These are phyloP conservation scores for Drosophila trichaetosa DNA, from an alignment of 2,888 invertebrate species.

Conservation along the genomic window DNA sequence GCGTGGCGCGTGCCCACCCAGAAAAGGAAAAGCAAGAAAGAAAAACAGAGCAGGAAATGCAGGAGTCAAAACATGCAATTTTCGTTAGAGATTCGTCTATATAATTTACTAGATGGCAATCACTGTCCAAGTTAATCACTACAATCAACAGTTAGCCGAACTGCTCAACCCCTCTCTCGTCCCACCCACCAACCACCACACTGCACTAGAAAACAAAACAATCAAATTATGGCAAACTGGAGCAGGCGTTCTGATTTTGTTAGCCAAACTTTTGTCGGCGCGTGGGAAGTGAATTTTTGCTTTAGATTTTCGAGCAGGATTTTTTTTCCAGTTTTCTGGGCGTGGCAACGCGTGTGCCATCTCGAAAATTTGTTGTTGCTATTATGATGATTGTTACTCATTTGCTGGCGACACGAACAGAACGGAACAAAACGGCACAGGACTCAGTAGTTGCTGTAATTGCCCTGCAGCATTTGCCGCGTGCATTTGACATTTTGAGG, in stretches of 20 bases:
- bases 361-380: slow-evolving; percentile 38
- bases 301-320: not conserved
- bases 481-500: slow-evolving; percentile 63
- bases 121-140: slow-evolving; percentile 74
- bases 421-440: not conserved
- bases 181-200: slow-evolving; percentile 4
- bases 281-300: slow-evolving; percentile 28
- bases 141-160: slow-evolving; percentile 77
- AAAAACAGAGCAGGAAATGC: slow-evolving; percentile 19
- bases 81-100: slow-evolving; percentile 51
- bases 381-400: slow-evolving; percentile 42
- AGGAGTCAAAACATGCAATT: slow-evolving; percentile 76
- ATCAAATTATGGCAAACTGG: slow-evolving; percentile 72
- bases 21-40: slow-evolving; percentile 2
- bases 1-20: slow-evolving; percentile 57
- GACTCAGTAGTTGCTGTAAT: slow-evolving; percentile 41
- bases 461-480: slow-evolving; percentile 60
- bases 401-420: slow-evolving; percentile 30
- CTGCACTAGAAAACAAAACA: slow-evolving; percentile 55
- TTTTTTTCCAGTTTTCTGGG: slow-evolving; percentile 25
- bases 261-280: slow-evolving; percentile 16
- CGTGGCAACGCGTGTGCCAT: slow-evolving; percentile 60
- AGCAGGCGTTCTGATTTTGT: slow-evolving; percentile 40
- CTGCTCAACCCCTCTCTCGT: not conserved
- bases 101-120: slow-evolving; percentile 56